phyloP scores from a whole-genome alignment of 2,888 invertebrate species.

The Trichogramma dendrolimi region DNA sequence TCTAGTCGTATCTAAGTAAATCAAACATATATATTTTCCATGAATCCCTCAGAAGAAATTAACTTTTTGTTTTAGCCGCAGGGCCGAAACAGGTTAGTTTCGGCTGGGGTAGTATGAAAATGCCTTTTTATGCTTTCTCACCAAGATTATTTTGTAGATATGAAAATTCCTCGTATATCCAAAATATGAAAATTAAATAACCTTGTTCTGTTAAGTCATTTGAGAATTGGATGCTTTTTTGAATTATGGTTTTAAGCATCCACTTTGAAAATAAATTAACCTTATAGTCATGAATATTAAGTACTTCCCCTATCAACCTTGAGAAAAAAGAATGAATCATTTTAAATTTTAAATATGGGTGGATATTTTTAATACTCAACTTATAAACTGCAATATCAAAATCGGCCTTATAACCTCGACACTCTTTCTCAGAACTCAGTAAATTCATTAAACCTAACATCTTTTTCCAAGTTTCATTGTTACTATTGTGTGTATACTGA shows the following conservation, averaged over 20 bases:
- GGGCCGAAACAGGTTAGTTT: too few relatives aligned
- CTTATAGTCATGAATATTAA: constrained; percentile 51
- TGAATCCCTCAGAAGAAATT: too few relatives aligned
- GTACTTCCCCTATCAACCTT: constrained; percentile 50
- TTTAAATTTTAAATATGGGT: too few relatives aligned
- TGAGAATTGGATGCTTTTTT: constrained; percentile 31
- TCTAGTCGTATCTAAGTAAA: constrained; percentile 11
- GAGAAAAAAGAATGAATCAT: constrained; percentile 29
- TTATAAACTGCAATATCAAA: too few relatives aligned
- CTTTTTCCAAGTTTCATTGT: too few relatives aligned
- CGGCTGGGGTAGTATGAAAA: too few relatives aligned
- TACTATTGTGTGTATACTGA: too few relatives aligned
- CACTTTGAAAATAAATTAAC: constrained; percentile 55
- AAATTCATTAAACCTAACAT: too few relatives aligned
- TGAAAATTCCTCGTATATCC: constrained; percentile 41
- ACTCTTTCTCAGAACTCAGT: too few relatives aligned
- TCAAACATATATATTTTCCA: not conserved
- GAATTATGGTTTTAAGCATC: constrained; percentile 56
- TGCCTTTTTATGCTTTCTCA: not conserved
- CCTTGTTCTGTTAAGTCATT: constrained; percentile 30
- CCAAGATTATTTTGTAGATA: constrained; percentile 35
- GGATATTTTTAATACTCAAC: too few relatives aligned
- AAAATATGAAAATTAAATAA: constrained; percentile 36
- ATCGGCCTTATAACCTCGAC: too few relatives aligned
- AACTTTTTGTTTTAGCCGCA: not conserved